Evolutionary conservation across 2,888 invertebrate species (phyloP), one percentile per base, ranked within the genome.

Genomic region (Acleris laterana): DNA sequence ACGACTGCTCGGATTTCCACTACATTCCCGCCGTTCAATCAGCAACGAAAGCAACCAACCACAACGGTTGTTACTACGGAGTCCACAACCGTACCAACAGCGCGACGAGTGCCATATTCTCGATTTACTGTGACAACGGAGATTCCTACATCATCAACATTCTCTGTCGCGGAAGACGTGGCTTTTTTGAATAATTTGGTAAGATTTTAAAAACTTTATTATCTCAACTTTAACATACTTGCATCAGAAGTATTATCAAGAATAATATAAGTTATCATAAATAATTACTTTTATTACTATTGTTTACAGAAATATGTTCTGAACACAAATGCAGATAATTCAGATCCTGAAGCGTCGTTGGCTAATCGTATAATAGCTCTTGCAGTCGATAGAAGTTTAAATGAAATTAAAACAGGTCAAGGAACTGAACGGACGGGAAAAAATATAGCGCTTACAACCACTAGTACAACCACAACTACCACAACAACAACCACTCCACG

Each of bases 161-260:
- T 89, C 76, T 90, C 94, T 16, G 89, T 91, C 63, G 79, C 90
- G 82, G 94, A 95, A 69, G 95, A 95, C 78, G 82, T 95, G 70
- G 93, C 90, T 48, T 95, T 95, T 77, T 81, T 95, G 22, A 93
- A 94, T 75, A 94, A 94, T 72, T 86, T 95, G 93, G 95, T 95
- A 89, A 83, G 86, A 74, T 48, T 20, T 13, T 11, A 17, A 13
- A 20, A 42, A 13, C 5, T 38, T 32, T 20, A 22, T 5, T 22
- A 50, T 22, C 4, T 22, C 16, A 22, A 25, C 9, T 46, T 46
- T 7, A 46, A 46, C 7, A 46, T 46, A 2, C 16, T 1, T 46
- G 16, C n/a, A 44, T 44, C 32, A 32, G 38, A 38, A 11, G 38
- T 13, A 38, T 2, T 13, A 32, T 11, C 11, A 32, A 25, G 1